These are phyloP conservation scores for Cygnus buccinator DNA, from an alignment of 2,113 vertebrate genomes.

Conservation along the genomic window DNA sequence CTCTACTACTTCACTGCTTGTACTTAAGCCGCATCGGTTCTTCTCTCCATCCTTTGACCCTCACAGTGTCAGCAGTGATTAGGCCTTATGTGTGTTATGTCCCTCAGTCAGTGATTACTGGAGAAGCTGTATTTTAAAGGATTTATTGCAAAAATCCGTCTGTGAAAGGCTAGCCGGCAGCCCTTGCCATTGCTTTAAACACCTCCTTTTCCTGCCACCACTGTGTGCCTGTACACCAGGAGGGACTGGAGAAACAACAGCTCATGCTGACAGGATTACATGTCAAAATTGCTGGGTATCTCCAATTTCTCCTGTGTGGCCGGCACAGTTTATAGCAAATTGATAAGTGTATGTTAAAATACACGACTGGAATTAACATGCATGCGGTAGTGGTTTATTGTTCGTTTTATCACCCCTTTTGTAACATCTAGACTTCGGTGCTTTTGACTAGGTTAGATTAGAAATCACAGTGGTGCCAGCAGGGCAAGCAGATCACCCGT, in stretches of 20 bases:
- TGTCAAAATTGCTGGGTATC: background rate
- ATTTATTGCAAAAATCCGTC: slow-evolving; percentile 36
- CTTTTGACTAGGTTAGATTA: slow-evolving; percentile 52
- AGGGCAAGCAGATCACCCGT: background rate
- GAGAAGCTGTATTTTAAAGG: slow-evolving; percentile 37
- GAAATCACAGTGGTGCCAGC: background rate
- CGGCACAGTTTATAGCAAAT: background rate
- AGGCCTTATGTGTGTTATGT: background rate
- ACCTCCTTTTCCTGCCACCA: background rate
- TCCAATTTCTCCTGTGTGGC: background rate
- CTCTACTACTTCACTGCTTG: background rate
- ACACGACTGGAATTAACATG: slow-evolving; percentile 16
- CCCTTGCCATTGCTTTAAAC: background rate
- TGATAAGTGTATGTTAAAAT: background rate
- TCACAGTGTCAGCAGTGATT: slow-evolving; percentile 1
- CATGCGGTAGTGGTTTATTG: background rate
- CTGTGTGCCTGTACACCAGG: background rate
- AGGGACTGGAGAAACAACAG: background rate
- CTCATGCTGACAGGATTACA: background rate
- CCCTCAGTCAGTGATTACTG: slow-evolving; percentile 20
- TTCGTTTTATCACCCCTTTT: slow-evolving; percentile 11
- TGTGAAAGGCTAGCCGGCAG: background rate
- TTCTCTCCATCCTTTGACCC: slow-evolving; percentile 12
- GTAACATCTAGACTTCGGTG: slow-evolving; percentile 27
- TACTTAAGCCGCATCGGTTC: background rate